phyloP scores from a whole-genome alignment of 2,797 vertebrate species.

The Danio choprae region DNA sequence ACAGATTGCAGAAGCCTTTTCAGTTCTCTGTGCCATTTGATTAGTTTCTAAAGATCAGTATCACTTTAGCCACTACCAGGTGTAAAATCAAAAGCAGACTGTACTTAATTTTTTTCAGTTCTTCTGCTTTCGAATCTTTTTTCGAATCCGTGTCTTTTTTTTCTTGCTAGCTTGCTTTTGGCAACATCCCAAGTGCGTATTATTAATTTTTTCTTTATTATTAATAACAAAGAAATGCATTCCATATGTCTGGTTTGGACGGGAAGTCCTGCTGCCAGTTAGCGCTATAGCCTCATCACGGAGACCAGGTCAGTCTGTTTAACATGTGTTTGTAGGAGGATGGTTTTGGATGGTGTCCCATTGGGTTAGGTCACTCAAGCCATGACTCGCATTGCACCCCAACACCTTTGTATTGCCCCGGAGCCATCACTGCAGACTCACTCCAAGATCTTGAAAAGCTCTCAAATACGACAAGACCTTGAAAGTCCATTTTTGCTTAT shows the following conservation, averaged over 20 bases:
- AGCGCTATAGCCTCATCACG: constrained; percentile 65
- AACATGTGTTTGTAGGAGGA: constrained; percentile 48
- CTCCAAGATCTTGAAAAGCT: constrained; percentile 50
- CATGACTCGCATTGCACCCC: constrained; percentile 24
- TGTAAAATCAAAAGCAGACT: constrained; percentile 76
- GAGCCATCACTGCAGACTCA: constrained; percentile 23
- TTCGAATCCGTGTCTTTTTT: constrained; percentile 73
- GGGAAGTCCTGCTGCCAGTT: constrained; percentile 62
- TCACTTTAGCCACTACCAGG: constrained; percentile 72
- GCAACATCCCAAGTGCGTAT: constrained; percentile 75
- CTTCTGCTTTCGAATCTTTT: constrained; percentile 70
- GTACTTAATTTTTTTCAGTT: constrained; percentile 73
- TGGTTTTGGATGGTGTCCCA: constrained; percentile 31
- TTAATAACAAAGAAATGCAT: constrained; percentile 83
- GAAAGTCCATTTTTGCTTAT: constrained; percentile 58
- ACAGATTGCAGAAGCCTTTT: constrained; percentile 35
- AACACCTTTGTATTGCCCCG: constrained; percentile 39
- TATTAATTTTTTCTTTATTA: constrained; percentile 81
- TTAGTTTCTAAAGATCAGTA: constrained; percentile 61
- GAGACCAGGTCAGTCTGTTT: constrained; percentile 40
- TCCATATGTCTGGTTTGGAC: constrained; percentile 81
- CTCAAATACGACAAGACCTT: constrained; percentile 44
- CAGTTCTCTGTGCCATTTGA: constrained; percentile 29
- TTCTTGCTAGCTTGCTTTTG: constrained; percentile 72
- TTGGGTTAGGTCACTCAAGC: constrained; percentile 37